Percentiles rank a stretch among this genome's conserved stretches.
Evolutionary conservation across 2,797 vertebrate genomes (phyloP).

Genomic region (Triplophysa yarkandensis): DNA sequence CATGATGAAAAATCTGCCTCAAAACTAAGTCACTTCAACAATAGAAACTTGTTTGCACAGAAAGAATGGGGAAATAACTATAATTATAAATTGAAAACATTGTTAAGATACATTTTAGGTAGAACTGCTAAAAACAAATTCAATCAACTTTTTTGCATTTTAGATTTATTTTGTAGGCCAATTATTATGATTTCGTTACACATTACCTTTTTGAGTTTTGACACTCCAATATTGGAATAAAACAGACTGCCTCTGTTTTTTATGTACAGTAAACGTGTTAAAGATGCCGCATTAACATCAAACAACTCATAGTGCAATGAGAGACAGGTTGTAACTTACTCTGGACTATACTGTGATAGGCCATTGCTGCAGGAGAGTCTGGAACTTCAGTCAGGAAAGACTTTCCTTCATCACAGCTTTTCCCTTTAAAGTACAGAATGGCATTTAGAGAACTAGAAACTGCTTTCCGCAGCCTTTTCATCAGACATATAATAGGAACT

Average conservation of each 20-base stretch:
- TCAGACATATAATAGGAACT: slow-evolving; percentile 13
- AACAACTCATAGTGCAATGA: no score
- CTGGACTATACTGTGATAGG: slow-evolving; percentile 83
- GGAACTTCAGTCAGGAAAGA: slow-evolving; percentile 84
- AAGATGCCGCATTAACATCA: not conserved
- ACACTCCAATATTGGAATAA: not conserved
- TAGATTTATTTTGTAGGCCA: not conserved
- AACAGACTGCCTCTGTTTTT: not conserved
- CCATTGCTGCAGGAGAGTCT: slow-evolving; percentile 82
- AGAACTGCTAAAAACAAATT: not conserved
- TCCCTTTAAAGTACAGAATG: slow-evolving; percentile 68
- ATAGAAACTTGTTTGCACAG: not conserved
- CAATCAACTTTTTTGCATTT: not conserved
- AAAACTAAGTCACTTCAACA: not conserved
- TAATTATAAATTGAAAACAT: not conserved
- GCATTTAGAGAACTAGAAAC: slow-evolving; percentile 37
- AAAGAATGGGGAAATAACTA: slow-evolving; percentile 7
- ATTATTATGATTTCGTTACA: not conserved
- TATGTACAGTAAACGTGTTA: not conserved
- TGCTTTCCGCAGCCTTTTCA: slow-evolving; percentile 8
- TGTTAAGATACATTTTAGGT: not conserved
- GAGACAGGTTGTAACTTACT: slow-evolving; percentile 74
- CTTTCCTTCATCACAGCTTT: slow-evolving; percentile 88
- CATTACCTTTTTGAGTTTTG: not conserved
- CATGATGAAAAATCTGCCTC: not conserved